Base-by-base conservation (phyloP, 1,140 invertebrate genomes). In the Metopolophium dirhodum region DNA sequence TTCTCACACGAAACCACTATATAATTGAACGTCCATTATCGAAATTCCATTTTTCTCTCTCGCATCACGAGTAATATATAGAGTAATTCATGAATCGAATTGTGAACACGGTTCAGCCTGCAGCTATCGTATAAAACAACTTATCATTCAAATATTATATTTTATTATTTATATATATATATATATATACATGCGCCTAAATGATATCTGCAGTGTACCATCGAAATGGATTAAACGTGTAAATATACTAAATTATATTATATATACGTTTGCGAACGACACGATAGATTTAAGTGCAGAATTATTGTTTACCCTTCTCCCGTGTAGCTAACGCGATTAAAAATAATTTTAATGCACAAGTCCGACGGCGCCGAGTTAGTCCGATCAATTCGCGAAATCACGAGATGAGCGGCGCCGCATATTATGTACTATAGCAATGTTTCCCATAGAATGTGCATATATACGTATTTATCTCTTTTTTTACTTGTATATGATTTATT, bases 171-270 rank as follows among this genome's bases (percentile, higher is more conserved):
- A n/a, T n/a, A 26, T 57, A 57, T 57, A 54, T 57, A 26, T 30
- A 11, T 61, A 23, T 7, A 57, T 7, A 8, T 57, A 61, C 9
- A 26, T 61, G 30, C 1, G 23, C 22, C 0, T 54, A 54, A 22
- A 68, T 68, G 61, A 68, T 68, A 35, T 30, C 0, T 35, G 9
- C 9, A 41, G 61, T 35, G 30, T 45, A 45, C 9, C 23, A 26
- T 41, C 41, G 23, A 86, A 86, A 86, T 86, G 83, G 41, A 45
- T 86, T 45, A 45, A 86, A 86, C 37, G 23, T 86, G 83, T 86
- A 83, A 8, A 2, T 1, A 83, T 41, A 9, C 18, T 51, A 51
- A 18, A 51, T 51, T 22, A 37, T 8, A 35, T 37, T 18, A 35
- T 82, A 22, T 18, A 77, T 82, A 37, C 35, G 37, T 37, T 35